Evolutionary conservation across 1,140 invertebrate species (phyloP), one percentile per base, ranked within the genome.

Genomic region (Hypsibius dujardini): DNA sequence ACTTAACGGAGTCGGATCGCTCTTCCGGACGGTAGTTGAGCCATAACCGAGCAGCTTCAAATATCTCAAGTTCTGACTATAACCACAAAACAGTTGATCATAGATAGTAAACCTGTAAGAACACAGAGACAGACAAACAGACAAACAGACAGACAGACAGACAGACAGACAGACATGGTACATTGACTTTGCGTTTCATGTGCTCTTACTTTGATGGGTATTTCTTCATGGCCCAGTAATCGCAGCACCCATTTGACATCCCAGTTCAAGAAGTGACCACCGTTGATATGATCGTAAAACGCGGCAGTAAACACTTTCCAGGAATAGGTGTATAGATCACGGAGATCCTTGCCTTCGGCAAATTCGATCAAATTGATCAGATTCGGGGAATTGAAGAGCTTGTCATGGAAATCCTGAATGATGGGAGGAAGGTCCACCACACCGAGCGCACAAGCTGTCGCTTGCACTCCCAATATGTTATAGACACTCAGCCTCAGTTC

Each of bases 241-340:
- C n/a, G 7, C 50, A 56, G n/a, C n/a, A 56, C 50, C 50, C 50
- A 56, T 56, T 56, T 56, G 7, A 56, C 50, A n/a, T 56, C 50
- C 50, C 50, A 56, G 50, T 56, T 56, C 7, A 56, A n/a, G n/a
- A 56, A 56, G 50, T 56, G 50, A 56, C 7, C 50, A 7, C 50
- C 50, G 50, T 56, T 56, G 50, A 56, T n/a, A 56, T 56, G 50
- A 7, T 56, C 50, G n/a, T 56, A 56, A 56, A 56, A 56, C 50
- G n/a, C n/a, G 50, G 50, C 50, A n/a, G n/a, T 56, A n/a, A 56
- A 56, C 50, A 56, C 7, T n/a, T 56, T 56, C 50, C 50, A 56
- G 50, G 50, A 56, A 56, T 56, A 56, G 7, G 50, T 56, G 50
- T 7, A 56, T 7, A 56, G 50, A n/a, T 56, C 50, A 7, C n/a